phyloP scores from a whole-genome alignment of 2,797 vertebrate species.

The Poeciliopsis presidionis region DNA sequence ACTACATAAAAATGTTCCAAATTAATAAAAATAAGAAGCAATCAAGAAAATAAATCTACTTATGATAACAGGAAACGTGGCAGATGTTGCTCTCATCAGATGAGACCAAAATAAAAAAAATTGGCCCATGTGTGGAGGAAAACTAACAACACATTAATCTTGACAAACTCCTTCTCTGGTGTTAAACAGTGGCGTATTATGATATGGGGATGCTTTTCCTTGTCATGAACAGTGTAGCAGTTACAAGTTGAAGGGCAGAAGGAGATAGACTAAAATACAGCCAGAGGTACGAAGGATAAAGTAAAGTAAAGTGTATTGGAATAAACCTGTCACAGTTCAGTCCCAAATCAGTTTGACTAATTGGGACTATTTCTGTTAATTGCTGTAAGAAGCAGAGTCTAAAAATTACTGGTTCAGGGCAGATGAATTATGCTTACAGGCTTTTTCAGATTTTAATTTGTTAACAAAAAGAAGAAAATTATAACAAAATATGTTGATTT shows the following conservation, averaged over 20 bases:
- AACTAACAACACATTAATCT: neutral
- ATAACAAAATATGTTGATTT: neutral
- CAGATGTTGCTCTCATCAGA: neutral
- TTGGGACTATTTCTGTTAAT: neutral
- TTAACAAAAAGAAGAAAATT: neutral
- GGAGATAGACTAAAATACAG: neutral
- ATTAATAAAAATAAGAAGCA: neutral
- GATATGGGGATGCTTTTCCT: neutral
- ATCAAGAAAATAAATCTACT: neutral
- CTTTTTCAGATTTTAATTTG: neutral
- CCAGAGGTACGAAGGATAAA: neutral
- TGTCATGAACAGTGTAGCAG: neutral
- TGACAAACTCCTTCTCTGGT: too few species aligned
- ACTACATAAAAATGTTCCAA: conserved; percentile 6
- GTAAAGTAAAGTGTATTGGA: neutral
- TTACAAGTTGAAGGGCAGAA: neutral
- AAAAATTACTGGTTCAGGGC: neutral
- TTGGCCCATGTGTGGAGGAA: neutral
- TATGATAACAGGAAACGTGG: neutral
- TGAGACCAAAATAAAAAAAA: neutral
- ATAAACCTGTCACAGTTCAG: neutral
- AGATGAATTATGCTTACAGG: neutral
- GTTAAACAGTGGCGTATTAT: neutral
- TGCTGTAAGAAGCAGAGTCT: neutral
- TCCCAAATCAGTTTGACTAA: neutral